Percentiles rank a stretch among this genome's conserved stretches.
Evolutionary conservation across 2,113 vertebrate species (phyloP).

Genomic region (Mola mola): DNA sequence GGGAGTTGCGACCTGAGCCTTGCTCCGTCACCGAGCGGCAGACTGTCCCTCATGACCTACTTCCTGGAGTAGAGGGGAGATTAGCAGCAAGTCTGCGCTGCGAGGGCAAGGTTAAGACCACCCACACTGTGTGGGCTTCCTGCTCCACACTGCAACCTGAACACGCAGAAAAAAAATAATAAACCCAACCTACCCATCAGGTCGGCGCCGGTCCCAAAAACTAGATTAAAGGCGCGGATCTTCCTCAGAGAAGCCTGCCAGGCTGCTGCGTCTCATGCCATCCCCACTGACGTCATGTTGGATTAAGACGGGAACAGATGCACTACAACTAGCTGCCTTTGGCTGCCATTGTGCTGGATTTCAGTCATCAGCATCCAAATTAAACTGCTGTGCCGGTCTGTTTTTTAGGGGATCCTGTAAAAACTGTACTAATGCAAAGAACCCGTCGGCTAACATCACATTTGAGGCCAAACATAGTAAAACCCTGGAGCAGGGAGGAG

Average conservation of each 20-base stretch:
- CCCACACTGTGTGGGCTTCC: slow-evolving; percentile 20
- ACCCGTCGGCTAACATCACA: slow-evolving; percentile 2
- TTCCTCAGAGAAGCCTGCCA: slow-evolving; percentile 12
- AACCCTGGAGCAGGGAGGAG: slow-evolving; percentile 5
- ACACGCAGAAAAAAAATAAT: not conserved
- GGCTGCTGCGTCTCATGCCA: slow-evolving; percentile 36
- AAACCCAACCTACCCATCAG: not conserved
- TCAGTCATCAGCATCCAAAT: slow-evolving; percentile 47
- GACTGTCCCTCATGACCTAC: slow-evolving; percentile 75
- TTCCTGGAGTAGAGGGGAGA: slow-evolving; percentile 73
- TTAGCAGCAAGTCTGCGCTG: slow-evolving; percentile 63
- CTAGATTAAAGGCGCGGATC: not conserved
- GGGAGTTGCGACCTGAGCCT: slow-evolving; percentile 48
- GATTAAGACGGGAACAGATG: slow-evolving; percentile 79
- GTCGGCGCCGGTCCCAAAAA: not conserved
- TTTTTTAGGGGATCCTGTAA: slow-evolving; percentile 18
- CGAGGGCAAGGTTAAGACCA: slow-evolving; percentile 60
- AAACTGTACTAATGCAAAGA: slow-evolving; percentile 19
- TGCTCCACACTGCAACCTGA: not conserved
- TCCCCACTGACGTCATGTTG: slow-evolving; percentile 62
- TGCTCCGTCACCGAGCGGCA: slow-evolving; percentile 45
- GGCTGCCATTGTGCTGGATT: slow-evolving; percentile 63
- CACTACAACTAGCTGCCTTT: slow-evolving; percentile 69
- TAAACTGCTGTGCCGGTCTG: not conserved
- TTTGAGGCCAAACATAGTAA: slow-evolving; percentile 25